Evolutionary conservation across 53 echinoderm and acorn worm species (phyloP).

Genomic region (Holothuria scabra): DNA sequence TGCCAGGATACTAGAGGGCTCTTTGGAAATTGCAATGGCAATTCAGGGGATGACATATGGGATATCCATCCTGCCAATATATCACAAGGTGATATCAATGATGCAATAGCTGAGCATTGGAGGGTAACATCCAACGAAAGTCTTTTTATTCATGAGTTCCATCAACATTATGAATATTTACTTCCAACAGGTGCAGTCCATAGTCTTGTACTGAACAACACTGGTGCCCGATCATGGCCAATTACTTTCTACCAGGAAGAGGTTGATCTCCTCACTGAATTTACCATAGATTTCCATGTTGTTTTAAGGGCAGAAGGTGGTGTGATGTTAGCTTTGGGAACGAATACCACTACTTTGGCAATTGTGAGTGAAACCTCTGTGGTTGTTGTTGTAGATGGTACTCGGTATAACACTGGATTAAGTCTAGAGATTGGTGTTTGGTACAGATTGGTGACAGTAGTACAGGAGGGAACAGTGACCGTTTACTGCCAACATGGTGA

Average conservation of each 20-base stretch:
- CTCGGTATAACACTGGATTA: constrained; percentile 71
- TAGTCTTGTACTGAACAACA: constrained; percentile 65
- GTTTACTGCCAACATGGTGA: constrained; percentile 54
- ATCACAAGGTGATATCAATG: constrained; percentile 64
- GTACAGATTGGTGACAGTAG: constrained; percentile 68
- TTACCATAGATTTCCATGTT: constrained; percentile 78
- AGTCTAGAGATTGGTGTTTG: constrained; percentile 60
- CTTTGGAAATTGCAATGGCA: constrained; percentile 74
- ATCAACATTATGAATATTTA: constrained; percentile 40
- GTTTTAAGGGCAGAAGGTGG: constrained; percentile 61
- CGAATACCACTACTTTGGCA: constrained; percentile 67
- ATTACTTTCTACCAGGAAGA: constrained; percentile 26
- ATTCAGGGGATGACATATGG: constrained; percentile 59
- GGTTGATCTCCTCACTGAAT: constrained; percentile 22
- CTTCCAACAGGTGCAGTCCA: constrained; percentile 73
- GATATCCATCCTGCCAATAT: constrained; percentile 20
- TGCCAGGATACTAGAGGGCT: constrained; percentile 64
- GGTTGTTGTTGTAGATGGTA: constrained; percentile 43
- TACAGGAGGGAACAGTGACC: constrained; percentile 23
- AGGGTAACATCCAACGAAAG: constrained; percentile 63
- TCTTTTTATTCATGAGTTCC: constrained; percentile 67
- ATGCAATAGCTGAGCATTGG: constrained; percentile 62
- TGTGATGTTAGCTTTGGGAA: constrained; percentile 71
- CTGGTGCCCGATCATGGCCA: constrained; percentile 70
- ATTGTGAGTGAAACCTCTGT: constrained; percentile 66